These are phyloP conservation scores for Porites australiensis DNA, from an alignment of 64 coral and sea anemone genomes.

Conservation along the genomic window DNA sequence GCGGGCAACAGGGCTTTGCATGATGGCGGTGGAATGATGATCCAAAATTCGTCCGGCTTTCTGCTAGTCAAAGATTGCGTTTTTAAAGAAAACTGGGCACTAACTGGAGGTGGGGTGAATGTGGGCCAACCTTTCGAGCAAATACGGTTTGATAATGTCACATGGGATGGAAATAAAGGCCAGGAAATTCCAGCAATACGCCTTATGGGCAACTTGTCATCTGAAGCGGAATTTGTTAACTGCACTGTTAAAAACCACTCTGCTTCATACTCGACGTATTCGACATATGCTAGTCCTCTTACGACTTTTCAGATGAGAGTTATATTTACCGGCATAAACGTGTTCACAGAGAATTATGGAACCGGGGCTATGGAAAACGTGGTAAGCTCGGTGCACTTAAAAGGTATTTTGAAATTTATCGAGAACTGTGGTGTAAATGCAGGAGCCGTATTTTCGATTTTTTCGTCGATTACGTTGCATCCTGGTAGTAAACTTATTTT, in stretches of 20 bases:
- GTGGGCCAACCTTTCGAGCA: background rate
- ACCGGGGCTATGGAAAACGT: slow-evolving; percentile 59
- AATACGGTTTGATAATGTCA: slow-evolving; percentile 11
- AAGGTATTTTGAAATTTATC: slow-evolving; percentile 61
- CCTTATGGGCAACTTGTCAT: slow-evolving; percentile 28
- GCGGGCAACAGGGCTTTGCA: slow-evolving; percentile 49
- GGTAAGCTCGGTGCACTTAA: slow-evolving; percentile 48
- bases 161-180: slow-evolving; percentile 20
- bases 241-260: slow-evolving; percentile 57
- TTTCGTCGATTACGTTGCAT: slow-evolving; percentile 72
- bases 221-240: slow-evolving; percentile 60
- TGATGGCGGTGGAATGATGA: slow-evolving; percentile 57
- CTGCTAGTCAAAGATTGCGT: slow-evolving; percentile 45
- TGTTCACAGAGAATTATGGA: slow-evolving; percentile 63
- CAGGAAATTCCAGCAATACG: slow-evolving; percentile 26
- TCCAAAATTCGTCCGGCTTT: slow-evolving; percentile 23
- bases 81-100: slow-evolving; percentile 59
- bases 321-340: slow-evolving; percentile 61
- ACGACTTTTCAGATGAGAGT: slow-evolving; percentile 61
- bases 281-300: slow-evolving; percentile 34
- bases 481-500: slow-evolving; percentile 71
- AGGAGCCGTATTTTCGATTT: slow-evolving; percentile 52
- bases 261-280: slow-evolving; percentile 2
- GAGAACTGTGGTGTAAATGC: slow-evolving; percentile 64
- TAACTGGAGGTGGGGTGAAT: slow-evolving; percentile 65